Evolutionary conservation across 2,888 invertebrate genomes (phyloP), one percentile per base, ranked within the genome.

Genomic region (Hydropsyche betteni): DNA sequence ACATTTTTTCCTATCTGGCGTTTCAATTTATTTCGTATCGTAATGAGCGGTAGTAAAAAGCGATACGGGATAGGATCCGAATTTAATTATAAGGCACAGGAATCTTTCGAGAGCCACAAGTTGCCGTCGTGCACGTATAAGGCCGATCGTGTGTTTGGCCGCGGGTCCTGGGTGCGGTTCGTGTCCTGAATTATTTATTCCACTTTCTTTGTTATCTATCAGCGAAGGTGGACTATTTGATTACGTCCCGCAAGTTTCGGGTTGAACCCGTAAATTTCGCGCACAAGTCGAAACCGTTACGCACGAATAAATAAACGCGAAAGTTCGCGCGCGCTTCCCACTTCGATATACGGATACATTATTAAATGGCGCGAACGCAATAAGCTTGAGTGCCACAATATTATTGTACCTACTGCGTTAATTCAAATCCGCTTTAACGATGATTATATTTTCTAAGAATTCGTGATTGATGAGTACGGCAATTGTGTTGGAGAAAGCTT

Each of bases 201-300:
- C 75, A 70, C 75, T 75, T 75, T 75, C 75, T 70, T 75, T 70
- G 50, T 61, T 70, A 75, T 75, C 75, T 70, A 75, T 75, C 75
- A 75, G 52, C 68, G 58, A 61, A 69, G 69, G 69, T 61, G 52
- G 70, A 33, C 24, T 70, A 70, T 74, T 74, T 51, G 75, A 75
- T 75, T 70, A 70, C 69, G 64, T 51, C 38, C 24, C 51, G 69
- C 70, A 75, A 70, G 68, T 74, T 64, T 64, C 44, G 52, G 61
- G 38, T 75, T 36, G 12, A 34, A 64, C 64, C 64, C 64, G 64
- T 64, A 64, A 34, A 64, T 64, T 64, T 64, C 64, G 64, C 10
- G 8, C 36, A 34, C 36, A 24, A 10, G 33, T 36, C 12, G 36
- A 64, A 64, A 36, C 6, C 36, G 64, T 64, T 64, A 36, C 36